A percentile compares a stretch with the other conserved stretches of the same genome.
These are phyloP conservation scores for Stenichneumon culpator DNA, from an alignment of 2,888 invertebrate genomes.

Conservation along the genomic window DNA sequence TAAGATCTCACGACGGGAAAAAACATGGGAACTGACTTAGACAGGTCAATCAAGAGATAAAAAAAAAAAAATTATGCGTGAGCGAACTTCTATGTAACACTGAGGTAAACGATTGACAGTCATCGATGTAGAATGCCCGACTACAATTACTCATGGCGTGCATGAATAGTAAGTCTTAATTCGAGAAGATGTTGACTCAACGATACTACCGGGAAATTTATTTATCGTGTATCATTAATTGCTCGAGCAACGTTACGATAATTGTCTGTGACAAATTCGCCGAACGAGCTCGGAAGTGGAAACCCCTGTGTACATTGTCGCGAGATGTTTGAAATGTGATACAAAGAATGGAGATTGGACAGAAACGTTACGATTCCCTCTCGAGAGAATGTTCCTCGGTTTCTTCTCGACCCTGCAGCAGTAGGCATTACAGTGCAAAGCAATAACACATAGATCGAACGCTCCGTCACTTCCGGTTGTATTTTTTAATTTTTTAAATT, in stretches of 20 bases:
- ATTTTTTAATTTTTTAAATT: constrained; percentile 6
- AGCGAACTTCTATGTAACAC: not conserved
- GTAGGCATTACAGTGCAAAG: not conserved
- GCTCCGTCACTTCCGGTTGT: constrained; percentile 32
- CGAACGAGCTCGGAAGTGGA: constrained; percentile 17
- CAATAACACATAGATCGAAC: constrained; percentile 14
- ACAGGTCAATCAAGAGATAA: not conserved
- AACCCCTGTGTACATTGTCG: not conserved
- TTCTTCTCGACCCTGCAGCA: not conserved
- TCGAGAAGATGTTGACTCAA: constrained; percentile 18
- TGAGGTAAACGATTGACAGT: constrained; percentile 7
- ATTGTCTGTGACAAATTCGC: constrained; percentile 27
- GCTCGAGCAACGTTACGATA: constrained; percentile 10
- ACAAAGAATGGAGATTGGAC: constrained; percentile 1
- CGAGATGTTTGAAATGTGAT: not conserved
- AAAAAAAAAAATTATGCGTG: not conserved
- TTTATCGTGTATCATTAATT: constrained; percentile 33
- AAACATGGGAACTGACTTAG: not conserved
- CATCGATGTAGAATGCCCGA: constrained; percentile 33
- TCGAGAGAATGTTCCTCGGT: not conserved
- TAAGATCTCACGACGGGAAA: not conserved
- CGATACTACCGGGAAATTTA: constrained; percentile 36
- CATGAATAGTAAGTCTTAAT: constrained; percentile 12
- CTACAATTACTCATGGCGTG: constrained; percentile 4
- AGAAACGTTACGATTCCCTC: not conserved